Evolutionary conservation across 2,888 invertebrate genomes (phyloP).

Genomic region (Ypsolopha scabrella): DNA sequence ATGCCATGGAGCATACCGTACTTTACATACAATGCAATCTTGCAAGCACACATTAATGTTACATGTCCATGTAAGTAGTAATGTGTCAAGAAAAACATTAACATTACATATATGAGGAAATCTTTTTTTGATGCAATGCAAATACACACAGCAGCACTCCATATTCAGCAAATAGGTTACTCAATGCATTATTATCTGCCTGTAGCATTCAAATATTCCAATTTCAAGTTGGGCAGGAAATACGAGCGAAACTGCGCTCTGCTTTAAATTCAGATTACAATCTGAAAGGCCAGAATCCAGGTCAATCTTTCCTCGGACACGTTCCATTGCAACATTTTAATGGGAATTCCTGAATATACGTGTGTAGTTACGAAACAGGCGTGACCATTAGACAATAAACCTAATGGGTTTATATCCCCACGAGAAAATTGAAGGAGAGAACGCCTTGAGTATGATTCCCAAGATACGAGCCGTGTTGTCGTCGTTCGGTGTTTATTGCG

Average conservation of each 20-base stretch:
- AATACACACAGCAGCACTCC: too few relatives aligned
- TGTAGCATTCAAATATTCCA: too few relatives aligned
- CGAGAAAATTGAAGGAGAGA: slow-evolving; percentile 26
- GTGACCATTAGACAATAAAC: slow-evolving; percentile 41
- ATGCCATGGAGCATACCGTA: neutral
- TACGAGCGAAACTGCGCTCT: too few relatives aligned
- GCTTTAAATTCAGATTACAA: neutral
- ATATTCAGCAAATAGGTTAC: too few relatives aligned
- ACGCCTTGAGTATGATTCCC: slow-evolving; percentile 17
- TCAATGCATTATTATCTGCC: too few relatives aligned
- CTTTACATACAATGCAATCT: neutral
- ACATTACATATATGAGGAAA: too few relatives aligned
- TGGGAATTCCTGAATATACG: slow-evolving; percentile 26
- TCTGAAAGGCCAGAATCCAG: slow-evolving; percentile 1
- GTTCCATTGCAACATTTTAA: slow-evolving; percentile 18
- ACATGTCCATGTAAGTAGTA: too few relatives aligned
- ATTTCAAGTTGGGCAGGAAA: too few relatives aligned
- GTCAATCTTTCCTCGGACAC: neutral
- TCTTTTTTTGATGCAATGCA: too few relatives aligned
- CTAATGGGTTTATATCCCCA: slow-evolving; percentile 30
- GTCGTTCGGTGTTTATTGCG: slow-evolving; percentile 28
- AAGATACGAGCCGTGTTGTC: slow-evolving; percentile 22
- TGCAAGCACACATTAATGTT: too few relatives aligned
- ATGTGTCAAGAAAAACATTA: too few relatives aligned
- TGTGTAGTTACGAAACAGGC: slow-evolving; percentile 39